Percentiles rank a stretch among this genome's conserved stretches.
phyloP scores from a whole-genome alignment of 1,140 invertebrate species.

The Orussus abietinus region DNA sequence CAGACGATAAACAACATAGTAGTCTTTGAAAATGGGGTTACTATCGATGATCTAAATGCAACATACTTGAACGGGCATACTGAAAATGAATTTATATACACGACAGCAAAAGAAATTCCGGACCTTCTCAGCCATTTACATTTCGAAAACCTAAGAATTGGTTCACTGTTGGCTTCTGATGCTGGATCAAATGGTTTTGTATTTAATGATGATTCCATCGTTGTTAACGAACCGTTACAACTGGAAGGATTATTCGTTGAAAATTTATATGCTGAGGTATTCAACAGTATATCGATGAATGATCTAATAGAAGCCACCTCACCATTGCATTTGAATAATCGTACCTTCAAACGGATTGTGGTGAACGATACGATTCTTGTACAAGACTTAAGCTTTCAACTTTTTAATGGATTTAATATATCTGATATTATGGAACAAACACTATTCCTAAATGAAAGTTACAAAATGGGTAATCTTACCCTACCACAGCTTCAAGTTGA shows the following conservation, averaged over 20 bases:
- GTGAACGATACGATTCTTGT: constrained; percentile 10
- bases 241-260: constrained; percentile 17
- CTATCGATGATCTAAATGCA: constrained; percentile 22
- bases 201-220: constrained; percentile 6
- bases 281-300: constrained; percentile 22
- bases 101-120: constrained; percentile 15
- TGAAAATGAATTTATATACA: constrained; percentile 31
- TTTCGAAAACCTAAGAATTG: constrained; percentile 23
- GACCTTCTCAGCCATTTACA: constrained; percentile 18
- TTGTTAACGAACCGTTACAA: constrained; percentile 16
- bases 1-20: constrained; percentile 22
- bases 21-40: constrained; percentile 18
- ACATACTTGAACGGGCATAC: constrained; percentile 26
- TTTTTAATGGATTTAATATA: constrained; percentile 11
- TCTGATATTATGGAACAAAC: constrained; percentile 15
- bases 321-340: constrained; percentile 7
- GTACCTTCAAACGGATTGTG: too few species aligned
- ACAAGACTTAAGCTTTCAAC: constrained; percentile 12
- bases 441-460: constrained; percentile 5
- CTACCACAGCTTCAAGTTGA: constrained; percentile 2
- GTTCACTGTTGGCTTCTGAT: constrained; percentile 10
- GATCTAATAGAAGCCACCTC: constrained; percentile 16
- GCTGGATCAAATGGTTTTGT: constrained; percentile 13
- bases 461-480: constrained; percentile 3
- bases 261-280: constrained; percentile 19